Conservation (phyloP, 2,888 invertebrate genomes). For the Eristalinus aeneus region DNA sequence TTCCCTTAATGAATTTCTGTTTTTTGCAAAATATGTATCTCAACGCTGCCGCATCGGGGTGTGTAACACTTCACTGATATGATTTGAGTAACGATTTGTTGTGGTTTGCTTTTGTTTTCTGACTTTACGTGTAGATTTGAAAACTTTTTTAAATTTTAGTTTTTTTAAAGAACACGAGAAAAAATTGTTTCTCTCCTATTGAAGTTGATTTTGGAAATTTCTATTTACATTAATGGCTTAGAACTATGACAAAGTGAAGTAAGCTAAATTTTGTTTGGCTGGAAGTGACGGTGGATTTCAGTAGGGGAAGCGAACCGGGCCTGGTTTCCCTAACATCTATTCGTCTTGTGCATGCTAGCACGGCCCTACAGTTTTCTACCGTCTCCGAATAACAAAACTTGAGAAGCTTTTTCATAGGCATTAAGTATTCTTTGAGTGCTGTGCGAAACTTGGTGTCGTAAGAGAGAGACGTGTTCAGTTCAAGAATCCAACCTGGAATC, state of each 20-base stretch:
- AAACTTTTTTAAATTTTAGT: neutral
- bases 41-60: slow-evolving; percentile 31
- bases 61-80: slow-evolving; percentile 67
- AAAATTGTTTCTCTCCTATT: neutral
- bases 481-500: too few relatives aligned
- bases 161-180: neutral
- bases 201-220: neutral
- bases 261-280: neutral
- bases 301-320: too few relatives aligned
- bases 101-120: slow-evolving; percentile 13
- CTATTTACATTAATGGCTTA: neutral
- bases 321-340: too few relatives aligned
- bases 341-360: too few relatives aligned
- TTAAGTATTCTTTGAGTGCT: too few relatives aligned
- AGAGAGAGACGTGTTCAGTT: too few relatives aligned
- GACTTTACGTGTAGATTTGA: neutral
- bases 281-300: neutral
- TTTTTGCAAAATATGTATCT: slow-evolving; percentile 45
- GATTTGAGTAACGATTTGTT: slow-evolving; percentile 59
- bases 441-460: too few relatives aligned
- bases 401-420: too few relatives aligned
- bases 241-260: neutral
- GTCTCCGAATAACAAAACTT: too few relatives aligned
- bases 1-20: slow-evolving; percentile 59
- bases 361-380: too few relatives aligned